Conservation (phyloP, 2,113 vertebrate species). For the Stomatorhinus ivindoensis region DNA sequence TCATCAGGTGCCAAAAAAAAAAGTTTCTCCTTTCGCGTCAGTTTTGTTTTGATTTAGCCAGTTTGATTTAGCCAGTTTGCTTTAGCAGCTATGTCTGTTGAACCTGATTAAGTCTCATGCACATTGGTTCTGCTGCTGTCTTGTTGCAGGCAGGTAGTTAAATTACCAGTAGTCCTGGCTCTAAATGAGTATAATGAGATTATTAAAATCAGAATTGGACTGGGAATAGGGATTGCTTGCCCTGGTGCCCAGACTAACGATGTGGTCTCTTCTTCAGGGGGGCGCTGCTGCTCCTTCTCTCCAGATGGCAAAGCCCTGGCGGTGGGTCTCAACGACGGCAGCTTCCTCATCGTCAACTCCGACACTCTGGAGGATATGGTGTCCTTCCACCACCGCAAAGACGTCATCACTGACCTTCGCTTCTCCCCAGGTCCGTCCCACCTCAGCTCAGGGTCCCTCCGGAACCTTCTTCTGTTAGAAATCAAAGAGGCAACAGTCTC, state of each 20-base stretch:
- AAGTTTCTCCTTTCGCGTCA: background rate
- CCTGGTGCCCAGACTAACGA: background rate
- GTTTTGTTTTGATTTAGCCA: background rate
- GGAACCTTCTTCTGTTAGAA: background rate
- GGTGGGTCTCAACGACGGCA: slow-evolving; percentile 90
- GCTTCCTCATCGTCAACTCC: slow-evolving; percentile 93
- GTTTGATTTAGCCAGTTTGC: background rate
- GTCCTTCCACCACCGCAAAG: slow-evolving; percentile 95
- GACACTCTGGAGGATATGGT: slow-evolving; percentile 96
- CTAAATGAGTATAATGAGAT: background rate
- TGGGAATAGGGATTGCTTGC: background rate
- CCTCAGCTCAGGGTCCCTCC: background rate
- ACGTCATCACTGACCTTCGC: slow-evolving; percentile 91
- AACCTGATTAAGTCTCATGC: background rate
- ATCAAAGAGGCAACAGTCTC: background rate
- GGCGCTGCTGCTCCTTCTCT: slow-evolving; percentile 96
- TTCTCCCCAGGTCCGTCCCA: slow-evolving; percentile 84
- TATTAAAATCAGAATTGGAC: background rate
- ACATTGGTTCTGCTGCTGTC: background rate
- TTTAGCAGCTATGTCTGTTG: background rate
- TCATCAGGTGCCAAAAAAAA: background rate
- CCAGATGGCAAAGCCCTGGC: slow-evolving; percentile 93
- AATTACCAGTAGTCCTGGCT: background rate
- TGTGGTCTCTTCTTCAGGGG: slow-evolving; percentile 61
- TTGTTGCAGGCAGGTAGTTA: background rate